A percentile compares a stretch with the other conserved stretches of the same genome.
Conservation (phyloP, 2,113 vertebrate genomes). For the Bagarius yarrelli region DNA sequence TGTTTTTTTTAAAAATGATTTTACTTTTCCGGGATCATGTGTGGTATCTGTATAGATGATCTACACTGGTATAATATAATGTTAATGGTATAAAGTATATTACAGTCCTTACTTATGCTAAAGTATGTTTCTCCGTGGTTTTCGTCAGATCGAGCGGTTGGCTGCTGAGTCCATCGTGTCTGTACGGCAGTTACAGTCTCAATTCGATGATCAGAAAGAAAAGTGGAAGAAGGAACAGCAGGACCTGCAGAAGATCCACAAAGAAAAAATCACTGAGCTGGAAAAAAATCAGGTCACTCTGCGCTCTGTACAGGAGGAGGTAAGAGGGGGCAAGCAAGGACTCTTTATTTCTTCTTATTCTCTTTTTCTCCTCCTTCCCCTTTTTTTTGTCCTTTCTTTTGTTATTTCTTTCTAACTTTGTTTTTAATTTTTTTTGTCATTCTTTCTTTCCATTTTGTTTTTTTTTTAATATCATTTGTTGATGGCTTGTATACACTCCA, state of each 20-base stretch:
- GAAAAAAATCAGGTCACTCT: conserved; percentile 72
- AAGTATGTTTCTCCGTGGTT: background rate
- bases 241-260: conserved; percentile 81
- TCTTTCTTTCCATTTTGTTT: background rate
- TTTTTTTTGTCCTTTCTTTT: background rate
- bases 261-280: conserved; percentile 77
- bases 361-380: background rate
- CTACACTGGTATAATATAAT: background rate
- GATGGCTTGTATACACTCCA: background rate
- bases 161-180: conserved; percentile 72
- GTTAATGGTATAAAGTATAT: background rate
- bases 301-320: conserved; percentile 85
- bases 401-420: background rate
- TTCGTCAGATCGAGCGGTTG: conserved; percentile 77
- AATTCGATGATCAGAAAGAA: conserved; percentile 89
- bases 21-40: background rate
- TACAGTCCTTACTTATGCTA: background rate
- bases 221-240: conserved; percentile 81
- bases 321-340: conserved; percentile 45
- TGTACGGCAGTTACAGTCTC: conserved; percentile 67
- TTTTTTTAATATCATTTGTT: background rate
- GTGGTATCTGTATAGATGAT: background rate
- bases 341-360: background rate
- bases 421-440: background rate
- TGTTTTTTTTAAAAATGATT: background rate